phyloP scores from a whole-genome alignment of 2,113 vertebrate genomes.

The Anseranas semipalmata region DNA sequence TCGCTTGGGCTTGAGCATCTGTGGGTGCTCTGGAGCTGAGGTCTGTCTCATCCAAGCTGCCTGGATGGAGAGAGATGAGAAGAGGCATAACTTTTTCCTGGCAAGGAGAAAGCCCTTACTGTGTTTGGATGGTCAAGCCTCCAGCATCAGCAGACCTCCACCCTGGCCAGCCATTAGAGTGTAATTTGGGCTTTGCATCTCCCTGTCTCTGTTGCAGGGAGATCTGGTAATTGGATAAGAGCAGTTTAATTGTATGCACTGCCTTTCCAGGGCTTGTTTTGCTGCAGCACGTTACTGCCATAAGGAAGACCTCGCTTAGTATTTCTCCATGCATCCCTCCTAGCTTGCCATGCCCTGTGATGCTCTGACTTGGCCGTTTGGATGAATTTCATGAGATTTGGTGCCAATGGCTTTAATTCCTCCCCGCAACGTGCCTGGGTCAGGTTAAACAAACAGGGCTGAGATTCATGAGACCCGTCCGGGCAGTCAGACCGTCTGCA shows the following conservation, averaged over 20 bases:
- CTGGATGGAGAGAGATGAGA: background rate
- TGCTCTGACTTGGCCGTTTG: background rate
- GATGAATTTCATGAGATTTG: background rate
- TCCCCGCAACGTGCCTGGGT: background rate
- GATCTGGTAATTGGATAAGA: background rate
- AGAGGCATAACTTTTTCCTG: background rate
- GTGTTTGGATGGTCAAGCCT: background rate
- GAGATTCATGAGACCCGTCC: background rate
- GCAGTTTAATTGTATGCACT: background rate
- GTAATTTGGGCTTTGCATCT: background rate
- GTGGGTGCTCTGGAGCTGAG: background rate
- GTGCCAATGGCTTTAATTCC: background rate
- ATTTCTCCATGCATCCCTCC: background rate
- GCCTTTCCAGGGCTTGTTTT: background rate
- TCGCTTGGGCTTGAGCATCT: background rate
- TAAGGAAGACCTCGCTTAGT: background rate
- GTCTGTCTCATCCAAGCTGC: background rate
- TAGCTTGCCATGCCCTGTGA: accelerated
- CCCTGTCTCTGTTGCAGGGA: background rate
- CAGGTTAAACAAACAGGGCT: background rate
- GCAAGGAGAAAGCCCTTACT: background rate
- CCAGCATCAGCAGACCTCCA: background rate
- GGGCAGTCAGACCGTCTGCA: background rate
- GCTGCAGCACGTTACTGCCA: accelerated
- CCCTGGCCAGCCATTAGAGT: background rate